phyloP scores from a whole-genome alignment of 2,888 invertebrate genomes.

The Luffia ferchaultella region DNA sequence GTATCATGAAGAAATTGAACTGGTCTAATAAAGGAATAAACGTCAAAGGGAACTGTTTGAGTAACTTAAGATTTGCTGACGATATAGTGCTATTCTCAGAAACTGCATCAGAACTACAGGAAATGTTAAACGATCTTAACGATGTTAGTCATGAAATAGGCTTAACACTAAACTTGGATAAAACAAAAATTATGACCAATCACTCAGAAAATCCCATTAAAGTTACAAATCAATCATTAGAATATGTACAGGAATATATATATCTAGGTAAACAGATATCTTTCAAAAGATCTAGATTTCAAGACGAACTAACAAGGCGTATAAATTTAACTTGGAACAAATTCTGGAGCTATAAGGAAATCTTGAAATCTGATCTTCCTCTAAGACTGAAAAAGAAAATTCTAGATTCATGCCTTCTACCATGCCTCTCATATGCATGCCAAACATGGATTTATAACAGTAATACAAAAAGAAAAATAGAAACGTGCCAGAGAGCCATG shows the following conservation, averaged over 20 bases:
- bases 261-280: not conserved
- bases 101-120: slow-evolving; percentile 1
- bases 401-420: slow-evolving; percentile 6
- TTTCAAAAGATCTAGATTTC: not conserved
- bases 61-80: not conserved
- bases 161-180: slow-evolving; percentile 1
- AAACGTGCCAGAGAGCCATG: slow-evolving; percentile 6
- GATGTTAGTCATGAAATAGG: not conserved
- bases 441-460: slow-evolving; percentile 9
- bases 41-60: too few species aligned
- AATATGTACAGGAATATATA: not conserved
- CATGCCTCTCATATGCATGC: slow-evolving; percentile 5
- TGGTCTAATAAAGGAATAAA: too few species aligned
- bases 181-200: slow-evolving; percentile 4
- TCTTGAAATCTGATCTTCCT: slow-evolving; percentile 4
- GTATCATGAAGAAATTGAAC: too few species aligned
- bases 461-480: slow-evolving; percentile 3
- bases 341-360: slow-evolving; percentile 8
- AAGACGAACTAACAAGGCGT: slow-evolving; percentile 3
- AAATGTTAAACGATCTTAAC: not conserved
- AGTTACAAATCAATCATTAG: not conserved
- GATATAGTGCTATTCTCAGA: slow-evolving; percentile 1
- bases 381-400: slow-evolving; percentile 5
- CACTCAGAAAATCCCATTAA: not conserved
- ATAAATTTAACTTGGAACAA: slow-evolving; percentile 6